phyloP scores from a whole-genome alignment of 2,888 invertebrate species.

The Lithophane ornitopus region DNA sequence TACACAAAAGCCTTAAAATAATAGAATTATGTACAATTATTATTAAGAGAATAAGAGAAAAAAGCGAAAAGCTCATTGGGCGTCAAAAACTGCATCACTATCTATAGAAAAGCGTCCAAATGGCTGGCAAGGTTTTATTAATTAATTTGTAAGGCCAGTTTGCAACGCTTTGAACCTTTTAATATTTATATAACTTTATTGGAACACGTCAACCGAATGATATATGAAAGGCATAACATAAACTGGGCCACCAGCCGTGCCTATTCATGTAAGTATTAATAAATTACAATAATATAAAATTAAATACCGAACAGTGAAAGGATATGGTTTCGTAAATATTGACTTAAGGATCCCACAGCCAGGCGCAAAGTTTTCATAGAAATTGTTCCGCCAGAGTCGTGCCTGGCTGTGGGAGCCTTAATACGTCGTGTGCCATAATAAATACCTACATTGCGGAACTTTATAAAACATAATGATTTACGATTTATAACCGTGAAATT shows the following conservation, averaged over 20 bases:
- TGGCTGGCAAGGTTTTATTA: not conserved
- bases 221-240: slow-evolving; percentile 26
- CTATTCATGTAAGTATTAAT: slow-evolving; percentile 26
- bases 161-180: not conserved
- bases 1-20: not conserved
- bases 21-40: not conserved
- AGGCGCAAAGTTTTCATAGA: too few species aligned
- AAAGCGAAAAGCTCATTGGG: too few species aligned
- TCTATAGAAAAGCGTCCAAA: not conserved
- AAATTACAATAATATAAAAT: slow-evolving; percentile 43
- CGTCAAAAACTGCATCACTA: not conserved
- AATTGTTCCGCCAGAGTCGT: too few species aligned
- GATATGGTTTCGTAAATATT: slow-evolving; percentile 64
- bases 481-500: not conserved
- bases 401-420: too few species aligned
- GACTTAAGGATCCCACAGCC: slow-evolving; percentile 15
- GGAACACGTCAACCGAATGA: slow-evolving; percentile 33
- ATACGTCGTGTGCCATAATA: slow-evolving; percentile 41
- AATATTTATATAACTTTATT: not conserved
- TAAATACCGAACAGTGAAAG: slow-evolving; percentile 66
- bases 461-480: slow-evolving; percentile 13
- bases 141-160: not conserved
- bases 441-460: slow-evolving; percentile 45
- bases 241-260: slow-evolving; percentile 26
- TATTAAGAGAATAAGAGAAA: too few species aligned